A percentile compares a stretch with the other conserved stretches of the same genome.
phyloP scores from a whole-genome alignment of 1,140 invertebrate species.

The Bombus breviceps region DNA sequence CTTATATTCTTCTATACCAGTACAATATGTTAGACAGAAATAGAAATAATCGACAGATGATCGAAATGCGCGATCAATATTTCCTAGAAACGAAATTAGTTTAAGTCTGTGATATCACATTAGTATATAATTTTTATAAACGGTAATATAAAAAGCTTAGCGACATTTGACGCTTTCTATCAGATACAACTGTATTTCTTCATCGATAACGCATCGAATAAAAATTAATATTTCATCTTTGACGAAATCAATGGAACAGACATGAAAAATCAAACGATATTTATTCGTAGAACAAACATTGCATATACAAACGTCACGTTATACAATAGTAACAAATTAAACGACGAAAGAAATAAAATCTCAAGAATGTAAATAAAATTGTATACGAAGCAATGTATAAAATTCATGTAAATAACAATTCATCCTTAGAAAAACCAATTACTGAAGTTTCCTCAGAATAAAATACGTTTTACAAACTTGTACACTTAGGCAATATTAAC shows the following conservation, averaged over 20 bases:
- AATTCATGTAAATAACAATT: not conserved
- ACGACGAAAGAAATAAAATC: not conserved
- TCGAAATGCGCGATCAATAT: not conserved
- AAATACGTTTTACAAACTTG: not conserved
- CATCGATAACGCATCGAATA: slow-evolving; percentile 23
- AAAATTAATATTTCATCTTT: not conserved
- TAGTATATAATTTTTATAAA: slow-evolving; percentile 20
- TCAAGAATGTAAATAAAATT: slow-evolving; percentile 4
- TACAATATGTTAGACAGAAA: not conserved
- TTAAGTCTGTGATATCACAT: slow-evolving; percentile 2
- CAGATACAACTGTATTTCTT: slow-evolving; percentile 19
- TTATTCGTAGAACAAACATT: slow-evolving; percentile 10
- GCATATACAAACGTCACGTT: not conserved
- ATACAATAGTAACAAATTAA: not conserved
- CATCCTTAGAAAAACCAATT: not conserved
- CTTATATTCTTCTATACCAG: not conserved
- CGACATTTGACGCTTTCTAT: not conserved
- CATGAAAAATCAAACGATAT: not conserved
- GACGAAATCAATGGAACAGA: slow-evolving; percentile 16
- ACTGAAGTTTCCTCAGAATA: not conserved
- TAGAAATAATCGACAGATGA: not conserved
- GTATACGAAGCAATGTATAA: not conserved
- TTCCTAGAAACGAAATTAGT: not conserved
- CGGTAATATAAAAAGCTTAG: slow-evolving; percentile 3
- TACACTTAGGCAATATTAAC: not conserved